Evolutionary conservation across 2,888 invertebrate genomes (phyloP).

Genomic region (Ceratothoa steindachneri): DNA sequence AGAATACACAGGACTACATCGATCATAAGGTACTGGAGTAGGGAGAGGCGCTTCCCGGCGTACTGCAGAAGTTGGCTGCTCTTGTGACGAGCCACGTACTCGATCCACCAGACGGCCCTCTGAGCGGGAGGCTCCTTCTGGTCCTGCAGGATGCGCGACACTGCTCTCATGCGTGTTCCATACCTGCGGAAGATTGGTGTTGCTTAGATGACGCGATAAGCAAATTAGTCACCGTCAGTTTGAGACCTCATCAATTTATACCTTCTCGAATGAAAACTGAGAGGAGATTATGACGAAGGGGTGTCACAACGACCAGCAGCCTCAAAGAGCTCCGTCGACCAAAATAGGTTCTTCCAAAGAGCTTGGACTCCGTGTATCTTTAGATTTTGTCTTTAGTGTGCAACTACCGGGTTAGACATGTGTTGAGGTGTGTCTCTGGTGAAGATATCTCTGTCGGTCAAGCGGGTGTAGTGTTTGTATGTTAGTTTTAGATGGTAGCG

Average conservation of each 20-base stretch:
- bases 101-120: neutral
- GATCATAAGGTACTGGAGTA: constrained; percentile 19
- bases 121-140: neutral
- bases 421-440: no score
- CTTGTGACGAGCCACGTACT: neutral
- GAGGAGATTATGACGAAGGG: no score
- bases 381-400: no score
- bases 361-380: no score
- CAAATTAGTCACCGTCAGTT: neutral
- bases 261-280: neutral
- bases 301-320: no score
- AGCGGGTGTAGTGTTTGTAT: no score
- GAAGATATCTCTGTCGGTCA: no score
- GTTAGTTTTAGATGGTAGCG: no score
- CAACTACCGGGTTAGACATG: no score
- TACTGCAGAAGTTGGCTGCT: constrained; percentile 13
- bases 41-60: constrained; percentile 21
- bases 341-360: no score
- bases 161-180: neutral
- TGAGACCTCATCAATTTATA: neutral
- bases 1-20: constrained; percentile 19
- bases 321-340: no score
- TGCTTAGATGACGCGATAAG: neutral
- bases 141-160: neutral
- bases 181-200: neutral